Evolutionary conservation across 2,797 vertebrate genomes (phyloP), one percentile per base, ranked within the genome.

Genomic region (Taenioides sp.): DNA sequence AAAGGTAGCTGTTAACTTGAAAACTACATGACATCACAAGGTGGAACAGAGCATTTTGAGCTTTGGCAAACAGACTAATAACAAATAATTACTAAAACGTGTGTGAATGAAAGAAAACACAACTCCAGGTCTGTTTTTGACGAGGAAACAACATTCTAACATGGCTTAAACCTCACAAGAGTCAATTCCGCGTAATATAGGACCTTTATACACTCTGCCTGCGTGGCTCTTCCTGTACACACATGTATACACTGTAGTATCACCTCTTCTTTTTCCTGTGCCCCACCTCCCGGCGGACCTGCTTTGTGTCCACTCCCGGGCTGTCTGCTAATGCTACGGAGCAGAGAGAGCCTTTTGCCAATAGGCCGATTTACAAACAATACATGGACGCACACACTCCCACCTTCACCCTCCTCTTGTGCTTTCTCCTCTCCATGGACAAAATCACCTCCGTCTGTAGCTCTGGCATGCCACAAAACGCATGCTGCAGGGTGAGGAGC

Each of bases 351-450:
- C 89, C 87, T 89, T 89, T 89, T 84, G 87, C 91, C 91, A 90
- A 85, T 87, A 80, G 88, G 88, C 88, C 85, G 91, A 93, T 93
- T 92, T 93, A 90, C 92, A 90, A 91, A 92, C 91, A 91, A 92
- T 91, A 84, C 88, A 90, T 88, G 84, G 84, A 87, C 71, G 83
- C 80, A 20, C 59, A 61, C 87, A 86, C 86, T 84, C 88, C 88
- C 86, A 90, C 89, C 83, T 86, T 91, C 85, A 90, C 84, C 84
- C 87, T 89, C 90, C 87, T 85, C 87, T 88, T 86, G 34, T 83
- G 80, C 87, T 85, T 50, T 84, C 84, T 80, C 84, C 87, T 86
- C 78, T 85, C 80, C 75, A 81, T 83, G 88, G 76, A 86, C 77
- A 85, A 86, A 89, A 81, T 89, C 87, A 88, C 86, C 83, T 90